A percentile compares a stretch with the other conserved stretches of the same genome.
Conservation (phyloP, 2,888 invertebrate genomes). For the Horisme vitalbata region DNA sequence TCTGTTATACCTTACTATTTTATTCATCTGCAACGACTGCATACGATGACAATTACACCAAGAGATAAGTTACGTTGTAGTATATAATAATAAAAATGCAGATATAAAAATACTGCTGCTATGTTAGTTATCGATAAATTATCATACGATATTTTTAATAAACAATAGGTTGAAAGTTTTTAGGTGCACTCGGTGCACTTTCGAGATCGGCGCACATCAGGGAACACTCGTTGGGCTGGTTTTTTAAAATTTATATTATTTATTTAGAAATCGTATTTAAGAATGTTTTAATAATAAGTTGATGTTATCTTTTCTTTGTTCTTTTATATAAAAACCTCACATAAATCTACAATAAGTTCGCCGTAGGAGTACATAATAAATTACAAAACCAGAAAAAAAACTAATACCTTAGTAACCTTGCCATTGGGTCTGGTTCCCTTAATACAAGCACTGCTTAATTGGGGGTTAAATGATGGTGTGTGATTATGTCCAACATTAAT, state of each 20-base stretch:
- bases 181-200: too few relatives aligned
- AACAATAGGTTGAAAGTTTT: neutral
- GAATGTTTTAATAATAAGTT: neutral
- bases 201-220: neutral
- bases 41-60: neutral
- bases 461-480: too few relatives aligned
- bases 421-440: too few relatives aligned
- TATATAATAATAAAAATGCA: neutral
- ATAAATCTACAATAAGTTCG: too few relatives aligned
- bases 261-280: neutral
- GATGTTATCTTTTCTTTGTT: neutral
- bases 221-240: neutral
- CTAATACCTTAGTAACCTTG: too few relatives aligned
- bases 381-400: too few relatives aligned
- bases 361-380: too few relatives aligned
- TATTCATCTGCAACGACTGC: neutral
- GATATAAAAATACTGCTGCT: neutral
- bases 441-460: too few relatives aligned
- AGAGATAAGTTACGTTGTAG: slow-evolving; percentile 1
- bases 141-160: slow-evolving; percentile 7
- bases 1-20: neutral
- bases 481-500: too few relatives aligned
- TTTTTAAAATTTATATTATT: neutral
- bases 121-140: slow-evolving; percentile 4
- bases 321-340: neutral